These are phyloP conservation scores for Pseudomyrmex pallidus DNA, from an alignment of 1,140 invertebrate species.

Conservation along the genomic window DNA sequence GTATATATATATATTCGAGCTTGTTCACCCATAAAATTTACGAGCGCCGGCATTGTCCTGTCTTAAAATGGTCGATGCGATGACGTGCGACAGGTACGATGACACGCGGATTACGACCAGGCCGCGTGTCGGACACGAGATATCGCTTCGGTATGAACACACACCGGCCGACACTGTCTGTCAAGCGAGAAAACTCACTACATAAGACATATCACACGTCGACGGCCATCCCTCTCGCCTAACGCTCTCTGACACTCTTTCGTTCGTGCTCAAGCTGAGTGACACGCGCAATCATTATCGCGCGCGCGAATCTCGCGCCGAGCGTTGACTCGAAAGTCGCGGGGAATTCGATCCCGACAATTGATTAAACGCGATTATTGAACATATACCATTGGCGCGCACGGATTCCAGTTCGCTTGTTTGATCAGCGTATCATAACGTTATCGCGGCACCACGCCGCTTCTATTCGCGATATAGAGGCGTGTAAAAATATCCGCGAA, in stretches of 20 bases:
- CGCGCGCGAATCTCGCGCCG: constrained; percentile 53
- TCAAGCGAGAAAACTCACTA: constrained; percentile 40
- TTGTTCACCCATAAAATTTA: constrained; percentile 64
- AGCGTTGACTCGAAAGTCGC: constrained; percentile 41
- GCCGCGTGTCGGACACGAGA: constrained; percentile 54
- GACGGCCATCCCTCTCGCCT: constrained; percentile 7
- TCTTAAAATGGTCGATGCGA: constrained; percentile 54
- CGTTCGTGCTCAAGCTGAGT: constrained; percentile 27
- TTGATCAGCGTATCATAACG: background rate
- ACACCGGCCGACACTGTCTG: constrained; percentile 49
- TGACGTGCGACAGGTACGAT: constrained; percentile 65
- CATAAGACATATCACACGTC: constrained; percentile 56
- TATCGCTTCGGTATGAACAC: constrained; percentile 48
- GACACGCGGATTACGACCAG: constrained; percentile 65
- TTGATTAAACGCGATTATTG: constrained; percentile 53
- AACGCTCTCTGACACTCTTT: background rate
- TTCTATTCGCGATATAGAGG: background rate
- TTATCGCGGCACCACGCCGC: background rate
- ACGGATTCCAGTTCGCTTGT: constrained; percentile 30
- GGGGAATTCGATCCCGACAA: constrained; percentile 46
- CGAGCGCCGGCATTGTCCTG: constrained; percentile 58
- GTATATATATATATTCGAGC: background rate
- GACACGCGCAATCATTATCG: constrained; percentile 68
- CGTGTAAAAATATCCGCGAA: background rate
- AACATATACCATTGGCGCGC: constrained; percentile 7